phyloP scores from a whole-genome alignment of 2,113 vertebrate species.

The Eudyptes chrysolophus region DNA sequence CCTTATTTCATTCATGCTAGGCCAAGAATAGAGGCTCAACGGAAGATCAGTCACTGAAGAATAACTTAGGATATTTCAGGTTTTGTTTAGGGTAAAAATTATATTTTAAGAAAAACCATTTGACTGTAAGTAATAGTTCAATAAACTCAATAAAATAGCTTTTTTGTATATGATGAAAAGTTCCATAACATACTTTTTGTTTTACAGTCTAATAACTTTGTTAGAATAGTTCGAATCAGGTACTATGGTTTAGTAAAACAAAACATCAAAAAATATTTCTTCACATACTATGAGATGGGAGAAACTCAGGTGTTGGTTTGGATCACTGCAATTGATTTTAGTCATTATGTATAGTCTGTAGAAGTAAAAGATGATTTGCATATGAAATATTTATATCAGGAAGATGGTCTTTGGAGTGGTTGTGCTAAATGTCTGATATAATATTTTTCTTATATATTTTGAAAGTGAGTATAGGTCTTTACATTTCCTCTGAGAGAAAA shows the following conservation, averaged over 20 bases:
- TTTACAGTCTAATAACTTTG: neutral
- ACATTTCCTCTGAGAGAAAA: neutral
- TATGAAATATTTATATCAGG: neutral
- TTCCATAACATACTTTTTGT: neutral
- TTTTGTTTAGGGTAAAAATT: neutral
- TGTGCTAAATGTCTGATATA: neutral
- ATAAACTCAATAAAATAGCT: neutral
- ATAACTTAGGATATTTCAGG: neutral
- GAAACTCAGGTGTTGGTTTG: neutral
- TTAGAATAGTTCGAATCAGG: neutral
- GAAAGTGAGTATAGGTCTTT: neutral
- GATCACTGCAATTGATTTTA: neutral
- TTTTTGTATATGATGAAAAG: neutral
- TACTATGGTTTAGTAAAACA: neutral
- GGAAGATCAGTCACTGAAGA: neutral
- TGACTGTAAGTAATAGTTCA: neutral
- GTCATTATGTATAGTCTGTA: neutral
- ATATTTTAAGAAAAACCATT: neutral
- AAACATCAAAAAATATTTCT: neutral
- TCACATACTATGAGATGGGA: neutral
- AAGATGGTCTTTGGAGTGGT: neutral
- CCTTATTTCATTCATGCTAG: neutral
- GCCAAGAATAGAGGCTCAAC: neutral
- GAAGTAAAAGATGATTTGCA: neutral
- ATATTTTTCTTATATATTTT: neutral